Conservation (phyloP, 1,140 invertebrate genomes). For the Eumeta japonica region DNA sequence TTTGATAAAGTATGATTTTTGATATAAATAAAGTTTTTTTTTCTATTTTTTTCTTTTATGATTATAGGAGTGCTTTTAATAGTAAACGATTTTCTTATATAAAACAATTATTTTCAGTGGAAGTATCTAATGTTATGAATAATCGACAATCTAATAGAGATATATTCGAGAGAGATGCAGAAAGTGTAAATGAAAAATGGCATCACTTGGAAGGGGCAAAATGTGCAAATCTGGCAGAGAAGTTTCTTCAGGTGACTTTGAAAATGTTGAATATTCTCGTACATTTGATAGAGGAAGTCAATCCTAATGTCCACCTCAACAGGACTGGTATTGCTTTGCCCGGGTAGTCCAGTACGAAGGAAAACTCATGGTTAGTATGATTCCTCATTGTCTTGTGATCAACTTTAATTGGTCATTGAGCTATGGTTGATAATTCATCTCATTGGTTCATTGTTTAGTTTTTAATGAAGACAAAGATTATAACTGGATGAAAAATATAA, state of each 20-base stretch:
- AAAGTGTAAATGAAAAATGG: conserved; percentile 47
- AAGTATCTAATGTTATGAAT: conserved; percentile 45
- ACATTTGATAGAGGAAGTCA: conserved; percentile 74
- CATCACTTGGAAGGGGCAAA: conserved; percentile 56
- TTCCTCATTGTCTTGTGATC: not conserved
- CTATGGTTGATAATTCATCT: not conserved
- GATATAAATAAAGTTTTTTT: no score
- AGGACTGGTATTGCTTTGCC: conserved; percentile 57
- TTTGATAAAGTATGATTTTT: no score
- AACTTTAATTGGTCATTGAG: not conserved
- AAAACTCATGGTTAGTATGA: conserved; percentile 34
- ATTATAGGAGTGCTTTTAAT: not conserved
- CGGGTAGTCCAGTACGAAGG: conserved; percentile 50
- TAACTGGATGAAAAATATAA: not conserved
- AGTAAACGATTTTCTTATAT: not conserved
- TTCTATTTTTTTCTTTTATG: not conserved
- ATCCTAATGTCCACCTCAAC: conserved; percentile 60
- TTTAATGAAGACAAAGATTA: no score
- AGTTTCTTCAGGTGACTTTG: conserved; percentile 66
- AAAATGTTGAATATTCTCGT: conserved; percentile 73
- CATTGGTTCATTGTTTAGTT: no score
- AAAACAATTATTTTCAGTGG: conserved; percentile 28
- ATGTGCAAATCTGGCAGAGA: conserved; percentile 55
- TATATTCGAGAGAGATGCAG: conserved; percentile 39
- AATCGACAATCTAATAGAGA: conserved; percentile 31